phyloP scores from a whole-genome alignment of 2,113 vertebrate species.

The Tyto alba region DNA sequence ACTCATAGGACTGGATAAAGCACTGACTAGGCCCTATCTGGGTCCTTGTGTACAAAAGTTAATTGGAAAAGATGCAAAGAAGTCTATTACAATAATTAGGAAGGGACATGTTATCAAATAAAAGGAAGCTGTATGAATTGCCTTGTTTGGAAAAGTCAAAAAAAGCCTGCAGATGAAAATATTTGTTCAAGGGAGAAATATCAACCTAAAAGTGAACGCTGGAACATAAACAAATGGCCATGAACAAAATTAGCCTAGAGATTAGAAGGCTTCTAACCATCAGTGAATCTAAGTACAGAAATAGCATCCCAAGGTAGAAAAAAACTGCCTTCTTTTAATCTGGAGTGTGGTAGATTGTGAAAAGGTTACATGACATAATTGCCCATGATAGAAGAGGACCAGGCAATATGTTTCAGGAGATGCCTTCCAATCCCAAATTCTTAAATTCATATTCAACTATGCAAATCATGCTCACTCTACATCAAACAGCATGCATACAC shows the following conservation, averaged over 20 bases:
- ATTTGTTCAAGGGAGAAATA: background rate
- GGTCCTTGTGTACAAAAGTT: background rate
- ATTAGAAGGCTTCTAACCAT: background rate
- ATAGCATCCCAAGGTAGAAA: background rate
- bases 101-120: background rate
- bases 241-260: background rate
- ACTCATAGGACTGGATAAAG: background rate
- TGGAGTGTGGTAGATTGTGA: background rate
- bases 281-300: background rate
- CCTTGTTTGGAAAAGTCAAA: background rate
- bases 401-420: background rate
- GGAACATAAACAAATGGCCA: background rate
- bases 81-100: background rate
- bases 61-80: background rate
- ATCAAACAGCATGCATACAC: background rate
- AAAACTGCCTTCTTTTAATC: background rate
- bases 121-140: background rate
- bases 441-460: background rate
- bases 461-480: background rate
- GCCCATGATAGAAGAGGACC: background rate
- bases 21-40: background rate
- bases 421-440: background rate
- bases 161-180: background rate
- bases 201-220: background rate
- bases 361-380: background rate